Evolutionary conservation across 2,888 invertebrate genomes (phyloP).

Genomic region (Eudasyphora cyanicolor): DNA sequence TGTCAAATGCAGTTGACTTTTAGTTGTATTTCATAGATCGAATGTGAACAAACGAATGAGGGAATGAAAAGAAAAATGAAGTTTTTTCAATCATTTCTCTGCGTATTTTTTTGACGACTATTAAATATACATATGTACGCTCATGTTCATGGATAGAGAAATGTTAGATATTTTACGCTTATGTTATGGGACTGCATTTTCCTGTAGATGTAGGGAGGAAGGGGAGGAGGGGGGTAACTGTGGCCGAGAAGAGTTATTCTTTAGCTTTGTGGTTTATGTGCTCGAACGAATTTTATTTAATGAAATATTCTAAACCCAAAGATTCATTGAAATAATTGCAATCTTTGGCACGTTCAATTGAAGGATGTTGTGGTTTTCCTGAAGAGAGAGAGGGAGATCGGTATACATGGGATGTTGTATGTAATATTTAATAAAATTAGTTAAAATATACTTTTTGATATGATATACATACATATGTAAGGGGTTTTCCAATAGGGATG

Average conservation of each 20-base stretch:
- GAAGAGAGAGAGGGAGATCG: too few relatives aligned
- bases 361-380: not conserved
- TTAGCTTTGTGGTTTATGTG: constrained; percentile 35
- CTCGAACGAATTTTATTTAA: constrained; percentile 30
- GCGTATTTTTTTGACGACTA: constrained; percentile 16
- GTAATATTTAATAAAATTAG: too few relatives aligned
- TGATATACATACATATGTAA: too few relatives aligned
- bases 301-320: not conserved
- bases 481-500: too few relatives aligned
- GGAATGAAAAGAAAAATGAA: constrained; percentile 52
- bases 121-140: too few relatives aligned
- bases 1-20: constrained; percentile 64
- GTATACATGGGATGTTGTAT: too few relatives aligned
- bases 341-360: constrained; percentile 4
- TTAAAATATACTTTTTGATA: too few relatives aligned
- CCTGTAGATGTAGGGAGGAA: too few relatives aligned
- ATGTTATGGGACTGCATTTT: too few relatives aligned
- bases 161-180: too few relatives aligned
- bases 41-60: not conserved
- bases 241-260: constrained; percentile 24
- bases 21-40: constrained; percentile 38
- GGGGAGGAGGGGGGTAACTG: too few relatives aligned
- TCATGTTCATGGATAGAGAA: too few relatives aligned
- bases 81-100: constrained; percentile 58
- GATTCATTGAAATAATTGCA: not conserved